Base-by-base conservation (phyloP, 2,888 invertebrate genomes). In the Glyphotaelius pellucidus region DNA sequence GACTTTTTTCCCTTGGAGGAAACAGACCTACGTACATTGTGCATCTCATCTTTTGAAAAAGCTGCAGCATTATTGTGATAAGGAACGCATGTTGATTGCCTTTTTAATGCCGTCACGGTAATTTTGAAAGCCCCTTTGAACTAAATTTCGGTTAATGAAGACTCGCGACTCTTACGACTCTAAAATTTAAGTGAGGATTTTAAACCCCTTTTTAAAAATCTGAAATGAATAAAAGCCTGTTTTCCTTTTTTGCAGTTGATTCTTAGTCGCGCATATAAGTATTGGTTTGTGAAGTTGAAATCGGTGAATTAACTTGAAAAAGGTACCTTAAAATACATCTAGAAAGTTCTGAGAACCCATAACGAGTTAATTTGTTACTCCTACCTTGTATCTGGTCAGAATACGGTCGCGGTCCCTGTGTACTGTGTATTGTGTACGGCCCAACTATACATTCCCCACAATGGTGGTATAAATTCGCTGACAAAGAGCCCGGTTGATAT, bases 401-500 rank as follows among this genome's bases (percentile, higher is more conserved):
- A 83, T 38, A 35, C 32, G 25, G 25, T 25, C 25, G 67, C 47
- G 30, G 47, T 30, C 47, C 47, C 25, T 86, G 31, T 86, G 30
- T 47, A 47, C 42, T 42, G 42, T 42, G 12, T 42, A 42, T 9
- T 47, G 86, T 86, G 42, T 47, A 86, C 30, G 38, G 86, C 15
- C 30, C 42, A 19, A 38, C 42, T 30, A 35, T n/a, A 67, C 67
- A n/a, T 67, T 32, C 86, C 85, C 25, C 31, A 67, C 67, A 67
- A 35, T 88, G 79, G 31, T 31, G 79, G 79, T 67, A 88, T 88
- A 88, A 88, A 88, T 88, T 79, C 32, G 31, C 88, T 88, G 67
- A 88, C 88, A 88, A 88, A 88, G 88, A 35, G 67, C 35, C n/a
- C 35, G 15, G 31, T 32, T 31, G 88, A 35, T 88, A 88, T 88